These are phyloP conservation scores for Platanista minor DNA, from an alignment of 2,113 vertebrate species.

Conservation along the genomic window DNA sequence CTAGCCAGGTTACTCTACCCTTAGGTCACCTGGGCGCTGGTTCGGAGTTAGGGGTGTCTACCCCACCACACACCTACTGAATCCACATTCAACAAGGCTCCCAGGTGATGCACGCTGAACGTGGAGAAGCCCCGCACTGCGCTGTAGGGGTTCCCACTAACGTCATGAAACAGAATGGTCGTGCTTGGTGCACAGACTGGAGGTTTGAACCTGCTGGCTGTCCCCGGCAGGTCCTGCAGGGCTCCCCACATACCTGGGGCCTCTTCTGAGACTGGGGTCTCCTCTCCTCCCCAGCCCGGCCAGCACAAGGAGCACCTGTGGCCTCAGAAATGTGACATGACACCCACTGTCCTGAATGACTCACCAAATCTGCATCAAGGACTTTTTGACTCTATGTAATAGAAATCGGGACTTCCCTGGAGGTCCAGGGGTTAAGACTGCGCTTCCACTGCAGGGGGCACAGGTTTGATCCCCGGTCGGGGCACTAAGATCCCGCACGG, in stretches of 20 bases:
- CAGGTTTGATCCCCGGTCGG: too few relatives aligned
- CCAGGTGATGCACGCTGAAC: background rate
- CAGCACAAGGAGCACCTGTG: background rate
- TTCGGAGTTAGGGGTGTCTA: background rate
- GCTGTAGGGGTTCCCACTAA: background rate
- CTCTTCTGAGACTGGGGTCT: background rate
- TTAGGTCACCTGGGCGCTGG: background rate
- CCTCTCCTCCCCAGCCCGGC: background rate
- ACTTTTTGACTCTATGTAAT: background rate
- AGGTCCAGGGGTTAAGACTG: too few relatives aligned
- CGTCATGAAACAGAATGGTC: background rate
- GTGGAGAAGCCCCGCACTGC: background rate
- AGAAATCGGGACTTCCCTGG: too few relatives aligned
- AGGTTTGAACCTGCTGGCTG: background rate
- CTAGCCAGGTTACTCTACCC: background rate
- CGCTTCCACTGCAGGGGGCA: too few relatives aligned
- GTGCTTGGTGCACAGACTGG: background rate
- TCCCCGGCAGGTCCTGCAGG: background rate
- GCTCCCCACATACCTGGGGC: too few relatives aligned
- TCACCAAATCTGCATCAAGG: background rate
- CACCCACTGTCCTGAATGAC: background rate
- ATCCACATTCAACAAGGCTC: background rate
- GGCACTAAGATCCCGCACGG: too few relatives aligned
- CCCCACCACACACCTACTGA: background rate
- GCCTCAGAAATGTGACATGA: background rate